Base-by-base conservation (phyloP, 2,113 vertebrate genomes). In the Himantopus leucocephalus region DNA sequence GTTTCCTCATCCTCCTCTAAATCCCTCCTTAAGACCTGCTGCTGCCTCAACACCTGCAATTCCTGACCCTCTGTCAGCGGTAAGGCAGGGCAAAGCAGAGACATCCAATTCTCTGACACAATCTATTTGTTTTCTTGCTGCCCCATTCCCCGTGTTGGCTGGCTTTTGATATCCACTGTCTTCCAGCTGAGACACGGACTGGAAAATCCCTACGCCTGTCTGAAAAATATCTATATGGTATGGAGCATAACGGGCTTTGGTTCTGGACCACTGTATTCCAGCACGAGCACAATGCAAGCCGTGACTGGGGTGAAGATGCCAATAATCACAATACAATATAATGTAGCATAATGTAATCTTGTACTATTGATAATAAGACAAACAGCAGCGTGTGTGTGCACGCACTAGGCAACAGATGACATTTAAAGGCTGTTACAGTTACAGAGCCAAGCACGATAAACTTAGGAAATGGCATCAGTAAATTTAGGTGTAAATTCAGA, bases 251-350 rank as follows among this genome's bases (percentile, higher is more conserved):
- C 0, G 2, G 70, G 58, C 66, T 68, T 55, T 77, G 39, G 14
- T 59, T 59, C n/a, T 55, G 56, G 20, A 4, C 22, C 29, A 47
- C 32, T 22, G 37, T 59, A 20, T 62, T 68, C 39, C 82, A n/a
- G 83, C 32, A 37, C 1, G 14, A 78, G 34, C 3, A 0, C 47
- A n/a, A 14, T 0, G 5, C 39, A 39, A 27, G 34, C 0, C 3
- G 19, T 29, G 67, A 16, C 43, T 26, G 26, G 14, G 37, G 10
- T 34, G 37, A 52, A 21, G 48, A 34, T 59, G 41, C 26, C 56
- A 84, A 16, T 45, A 16, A 67, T n/a, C 21, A 14, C 0, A 18
- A 23, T 18, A 32, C 1, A 8, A 22, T 16, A 23, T 30, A 21
- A 21, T 1, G 39, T 12, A 24, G 53, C 24, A 11, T 22, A 48